Evolutionary conservation across 2,113 vertebrate genomes (phyloP).

Genomic region (Scopus umbretta): DNA sequence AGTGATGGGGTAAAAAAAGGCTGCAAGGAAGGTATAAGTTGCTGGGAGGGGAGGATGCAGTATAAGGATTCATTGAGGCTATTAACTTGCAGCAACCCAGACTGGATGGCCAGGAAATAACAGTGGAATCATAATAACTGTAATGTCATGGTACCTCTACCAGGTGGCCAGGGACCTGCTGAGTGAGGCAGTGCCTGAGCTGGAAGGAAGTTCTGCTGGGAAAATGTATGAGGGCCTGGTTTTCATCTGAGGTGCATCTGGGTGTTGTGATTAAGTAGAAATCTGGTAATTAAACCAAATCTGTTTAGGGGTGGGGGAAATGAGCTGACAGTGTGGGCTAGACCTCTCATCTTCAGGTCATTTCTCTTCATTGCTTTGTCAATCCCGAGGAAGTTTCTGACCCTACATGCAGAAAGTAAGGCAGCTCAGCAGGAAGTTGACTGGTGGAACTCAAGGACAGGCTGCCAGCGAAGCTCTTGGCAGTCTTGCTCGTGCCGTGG

Average conservation of each 20-base stretch:
- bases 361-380: not conserved
- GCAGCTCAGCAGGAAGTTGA: not conserved
- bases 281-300: not conserved
- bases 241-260: constrained; percentile 2
- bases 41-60: not conserved
- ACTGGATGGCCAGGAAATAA: not conserved
- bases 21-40: not conserved
- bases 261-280: constrained; percentile 4
- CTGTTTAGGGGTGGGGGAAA: not conserved
- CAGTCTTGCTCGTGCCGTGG: not conserved
- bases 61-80: not conserved
- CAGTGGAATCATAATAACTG: not conserved
- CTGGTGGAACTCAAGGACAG: not conserved
- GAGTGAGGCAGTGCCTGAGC: not conserved
- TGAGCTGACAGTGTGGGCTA: not conserved
- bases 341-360: not conserved
- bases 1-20: not conserved
- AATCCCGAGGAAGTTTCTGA: not conserved
- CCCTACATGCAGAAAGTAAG: not conserved
- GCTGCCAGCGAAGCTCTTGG: not conserved
- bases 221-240: not conserved
- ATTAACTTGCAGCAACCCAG: not conserved
- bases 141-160: not conserved
- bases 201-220: constrained; percentile 3
- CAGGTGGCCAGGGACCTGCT: not conserved